These are phyloP conservation scores for Prunella fulvescens DNA, from an alignment of 2,113 vertebrate genomes.

Conservation along the genomic window DNA sequence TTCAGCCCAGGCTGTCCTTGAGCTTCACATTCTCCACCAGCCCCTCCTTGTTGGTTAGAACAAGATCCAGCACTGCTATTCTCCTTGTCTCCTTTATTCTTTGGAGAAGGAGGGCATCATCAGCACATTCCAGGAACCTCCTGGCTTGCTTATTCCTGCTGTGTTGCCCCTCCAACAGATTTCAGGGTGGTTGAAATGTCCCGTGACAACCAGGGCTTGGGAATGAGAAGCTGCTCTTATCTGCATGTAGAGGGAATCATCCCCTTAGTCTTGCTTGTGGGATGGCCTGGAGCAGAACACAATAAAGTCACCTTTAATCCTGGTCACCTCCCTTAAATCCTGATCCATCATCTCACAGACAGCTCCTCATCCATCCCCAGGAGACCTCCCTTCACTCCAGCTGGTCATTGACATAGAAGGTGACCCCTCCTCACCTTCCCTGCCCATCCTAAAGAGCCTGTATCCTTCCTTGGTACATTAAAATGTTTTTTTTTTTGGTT, in stretches of 20 bases:
- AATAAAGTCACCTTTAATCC: background rate
- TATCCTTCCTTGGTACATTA: background rate
- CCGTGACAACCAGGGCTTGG: background rate
- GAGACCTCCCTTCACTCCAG: background rate
- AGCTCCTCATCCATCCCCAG: background rate
- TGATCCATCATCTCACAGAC: background rate
- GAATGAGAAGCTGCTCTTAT: background rate
- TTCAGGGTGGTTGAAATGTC: background rate
- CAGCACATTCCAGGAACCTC: background rate
- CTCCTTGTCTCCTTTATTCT: background rate
- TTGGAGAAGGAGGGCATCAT: background rate
- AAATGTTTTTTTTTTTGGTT: background rate
- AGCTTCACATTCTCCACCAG: background rate
- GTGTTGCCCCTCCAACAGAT: background rate
- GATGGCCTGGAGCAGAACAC: fast-evolving
- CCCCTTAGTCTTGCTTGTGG: background rate
- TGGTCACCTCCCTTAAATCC: background rate
- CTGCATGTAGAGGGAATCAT: background rate
- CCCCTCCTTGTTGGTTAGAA: background rate
- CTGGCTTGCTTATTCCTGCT: background rate
- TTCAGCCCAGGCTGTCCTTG: background rate
- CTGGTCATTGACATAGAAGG: background rate
- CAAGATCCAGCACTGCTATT: background rate
- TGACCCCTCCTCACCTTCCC: background rate
- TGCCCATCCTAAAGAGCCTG: background rate